These are phyloP conservation scores for Aleadryas rufinucha DNA, from an alignment of 2,113 vertebrate genomes.

Conservation along the genomic window DNA sequence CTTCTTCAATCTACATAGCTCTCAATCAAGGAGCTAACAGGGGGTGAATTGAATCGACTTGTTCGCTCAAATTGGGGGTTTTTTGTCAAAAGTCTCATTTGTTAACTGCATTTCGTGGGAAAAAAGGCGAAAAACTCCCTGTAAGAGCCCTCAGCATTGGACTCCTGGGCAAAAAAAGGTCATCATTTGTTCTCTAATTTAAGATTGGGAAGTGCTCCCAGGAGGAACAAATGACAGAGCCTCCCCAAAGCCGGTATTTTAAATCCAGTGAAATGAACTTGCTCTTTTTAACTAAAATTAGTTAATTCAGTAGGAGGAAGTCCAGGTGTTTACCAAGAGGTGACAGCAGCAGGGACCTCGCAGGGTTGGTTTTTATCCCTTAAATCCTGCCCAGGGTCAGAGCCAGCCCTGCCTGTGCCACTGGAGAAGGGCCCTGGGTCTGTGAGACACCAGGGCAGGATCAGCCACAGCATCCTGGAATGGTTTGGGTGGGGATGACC, in stretches of 20 bases:
- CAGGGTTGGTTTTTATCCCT: neutral
- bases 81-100: neutral
- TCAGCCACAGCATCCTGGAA: no score
- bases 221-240: neutral
- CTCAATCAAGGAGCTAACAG: slow-evolving; percentile 58
- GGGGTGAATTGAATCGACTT: slow-evolving; percentile 42
- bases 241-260: neutral
- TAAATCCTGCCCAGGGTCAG: neutral
- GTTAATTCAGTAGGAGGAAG: neutral
- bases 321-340: neutral
- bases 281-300: neutral
- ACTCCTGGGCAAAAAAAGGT: neutral
- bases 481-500: neutral
- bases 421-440: neutral
- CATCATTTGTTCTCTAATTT: slow-evolving; percentile 16
- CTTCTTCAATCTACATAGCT: slow-evolving; percentile 17
- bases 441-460: neutral
- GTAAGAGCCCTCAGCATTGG: neutral
- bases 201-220: neutral
- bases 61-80: neutral
- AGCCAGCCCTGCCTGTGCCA: neutral
- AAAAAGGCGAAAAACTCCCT: neutral
- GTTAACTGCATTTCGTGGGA: neutral
- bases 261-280: neutral
- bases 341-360: neutral